Base-by-base conservation (phyloP, 2,113 vertebrate species). In the Chaetops frenatus region DNA sequence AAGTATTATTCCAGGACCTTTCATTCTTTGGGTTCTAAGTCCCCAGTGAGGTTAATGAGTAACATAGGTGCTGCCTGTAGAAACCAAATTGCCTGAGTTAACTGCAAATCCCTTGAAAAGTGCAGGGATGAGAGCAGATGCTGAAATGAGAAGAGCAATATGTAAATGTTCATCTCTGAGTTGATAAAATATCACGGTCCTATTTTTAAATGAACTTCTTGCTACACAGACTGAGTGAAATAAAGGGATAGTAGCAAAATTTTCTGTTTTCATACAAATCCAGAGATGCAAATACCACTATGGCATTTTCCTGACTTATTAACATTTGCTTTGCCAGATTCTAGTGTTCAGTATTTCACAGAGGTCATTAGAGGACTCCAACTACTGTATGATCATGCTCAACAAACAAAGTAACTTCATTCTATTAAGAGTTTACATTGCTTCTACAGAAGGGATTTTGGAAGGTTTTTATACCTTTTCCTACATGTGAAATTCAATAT, bases 161-260 rank as follows among this genome's bases (percentile, higher is more conserved):
- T 3, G 51, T 36, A 9, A 35, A 31, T 40, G 78, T n/a, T 70
- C 85, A 33, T 11, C 25, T 31, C 81, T 31, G 38, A 87, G 58
- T 13, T 85, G 66, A 88, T 69, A 94, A 95, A 96, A 60, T 72
- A 87, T 33, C 84, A 85, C 1, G 1, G 42, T 29, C 70, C 45
- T 95, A 79, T 92, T 96, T 94, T 91, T 74, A 94, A 92, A 84
- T n/a, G 5, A 92, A 92, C 61, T 85, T 60, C 40, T 73, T 72
- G 70, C 53, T 76, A 81, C 42, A 42, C 36, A 72, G 57, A 76
- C 20, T 25, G 54, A 89, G 54, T 24, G n/a, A 86, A 64, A 87
- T 62, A 79, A 83, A 83, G 36, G 42, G 29, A 65, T 3, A 67
- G 51, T 5, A 53, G 70, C 40, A 45, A 88, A 58, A 78, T 53